Percentiles rank a stretch among this genome's conserved stretches.
phyloP scores from a whole-genome alignment of 1,140 invertebrate species.

The Meloidogyne chitwoodi region DNA sequence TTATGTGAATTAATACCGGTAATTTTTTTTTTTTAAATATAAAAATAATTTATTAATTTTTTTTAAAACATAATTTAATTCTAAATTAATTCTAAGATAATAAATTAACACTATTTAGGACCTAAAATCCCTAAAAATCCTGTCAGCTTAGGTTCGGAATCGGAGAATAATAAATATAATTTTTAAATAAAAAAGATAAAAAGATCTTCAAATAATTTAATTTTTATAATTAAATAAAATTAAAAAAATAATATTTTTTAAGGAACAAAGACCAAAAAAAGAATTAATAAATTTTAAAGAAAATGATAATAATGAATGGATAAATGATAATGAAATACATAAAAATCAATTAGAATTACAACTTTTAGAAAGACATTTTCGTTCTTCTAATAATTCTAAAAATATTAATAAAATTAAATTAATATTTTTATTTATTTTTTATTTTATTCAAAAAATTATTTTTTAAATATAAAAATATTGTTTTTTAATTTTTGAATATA shows the following conservation, averaged over 20 bases:
- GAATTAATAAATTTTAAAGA: not conserved
- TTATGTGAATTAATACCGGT: constrained; percentile 11
- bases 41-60: too few relatives aligned
- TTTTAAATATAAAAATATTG: not conserved
- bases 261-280: not conserved
- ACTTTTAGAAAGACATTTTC: not conserved
- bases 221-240: too few relatives aligned
- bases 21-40: not conserved
- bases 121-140: too few relatives aligned
- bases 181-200: too few relatives aligned
- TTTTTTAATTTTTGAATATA: too few relatives aligned
- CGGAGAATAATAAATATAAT: too few relatives aligned
- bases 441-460: not conserved
- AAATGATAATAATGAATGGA: not conserved
- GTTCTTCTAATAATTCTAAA: not conserved
- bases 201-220: too few relatives aligned
- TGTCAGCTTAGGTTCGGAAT: too few relatives aligned
- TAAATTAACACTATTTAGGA: too few relatives aligned
- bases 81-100: too few relatives aligned
- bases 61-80: too few relatives aligned
- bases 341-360: not conserved
- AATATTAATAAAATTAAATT: not conserved
- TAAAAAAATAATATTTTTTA: not conserved
- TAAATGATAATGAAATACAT: not conserved
- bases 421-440: not conserved